Base-by-base conservation (phyloP, 2,888 invertebrate species). In the Alloscopus bannaensis region DNA sequence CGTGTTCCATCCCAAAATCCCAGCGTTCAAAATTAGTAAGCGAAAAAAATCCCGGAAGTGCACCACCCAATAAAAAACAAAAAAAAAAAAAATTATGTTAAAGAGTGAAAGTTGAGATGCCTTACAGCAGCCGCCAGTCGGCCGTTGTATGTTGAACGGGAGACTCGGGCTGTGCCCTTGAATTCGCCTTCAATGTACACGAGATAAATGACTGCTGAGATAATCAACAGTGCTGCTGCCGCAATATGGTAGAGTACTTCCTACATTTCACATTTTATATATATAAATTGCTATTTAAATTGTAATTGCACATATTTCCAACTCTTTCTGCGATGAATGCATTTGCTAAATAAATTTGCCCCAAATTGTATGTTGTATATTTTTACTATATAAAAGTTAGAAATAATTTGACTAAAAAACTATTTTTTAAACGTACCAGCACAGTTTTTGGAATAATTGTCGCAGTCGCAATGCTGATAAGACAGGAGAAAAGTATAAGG, bases 401-500 rank as follows among this genome's bases (percentile, higher is more conserved):
- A n/a, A n/a, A 50, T 18, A 50, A 50, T 50, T 50, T 50, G n/a
- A 50, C 4, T 50, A 18, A 4, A 18, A n/a, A 50, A n/a, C 13
- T 6, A 6, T 36, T 36, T 36, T 36, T 36, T 36, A 36, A 36
- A 36, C 36, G 36, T 89, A 94, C 94, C 86, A 92, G 93, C 83
- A 93, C 90, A 1, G 94, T 95, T 89, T 95, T 95, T 0, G 94
- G 91, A 86, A 96, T 92, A 85, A 95, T 93, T 36, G 94, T 92
- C n/a, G 94, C 93, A 0, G 95, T 94, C 18, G 94, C 92, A 62
- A 95, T 90, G 1, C 95, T 95, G 31, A 93, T 89, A n/a, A 95
- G 86, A 85, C 93, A 95, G 0, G 95, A 91, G 3, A 93, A 87
- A 47, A 95, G 88, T 50, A 95, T 88, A 83, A 94, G 91, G 87